Evolutionary conservation across 2,888 invertebrate species (phyloP), one percentile per base, ranked within the genome.

Genomic region (Polylopha cassiicola): DNA sequence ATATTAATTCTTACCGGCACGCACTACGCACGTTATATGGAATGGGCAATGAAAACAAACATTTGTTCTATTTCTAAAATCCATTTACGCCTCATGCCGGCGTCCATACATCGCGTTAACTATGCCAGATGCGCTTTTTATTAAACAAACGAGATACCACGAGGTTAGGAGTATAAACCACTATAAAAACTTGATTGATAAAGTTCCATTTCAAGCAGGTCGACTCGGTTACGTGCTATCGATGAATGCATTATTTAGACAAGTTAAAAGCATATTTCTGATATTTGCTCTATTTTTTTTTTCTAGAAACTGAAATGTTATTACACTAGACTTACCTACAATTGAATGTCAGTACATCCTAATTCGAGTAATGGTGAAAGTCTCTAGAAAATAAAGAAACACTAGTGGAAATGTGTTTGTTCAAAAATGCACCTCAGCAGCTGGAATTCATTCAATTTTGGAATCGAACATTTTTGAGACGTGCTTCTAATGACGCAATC

Each of bases 1-100:
- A 37, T 29, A 23, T 17, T 16, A 21, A 13, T 17, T 23, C 37
- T 13, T 2, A 33, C 13, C 16, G 21, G 9, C 21, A 14, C 37
- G 14, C 9, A 10, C 17, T 32, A 22, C 22, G 28, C 28, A 22
- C 39, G 8, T 7, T 22, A 39, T 33, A 33, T 30, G 43, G 48
- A 47, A 51, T 46, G 47, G 41, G 39, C 37, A 55, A 48, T 55
- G 50, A 53, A 65, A 65, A 68, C 61, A 65, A 60, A 61, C 55
- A 49, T 49, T 54, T 49, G 53, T 55, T 67, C 72, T 68, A 69
- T 69, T 66, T 72, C 45, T 38, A 61, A 61, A 63, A 50, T 61
- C 52, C 57, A 61, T 69, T 62, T 61, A 59, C 55, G 53, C 48
- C 42, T 43, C 33, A 50, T 54, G 55, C 57, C 43, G n/a, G 48